phyloP scores from a whole-genome alignment of 2,797 vertebrate species.

The Dermochelys coriacea region DNA sequence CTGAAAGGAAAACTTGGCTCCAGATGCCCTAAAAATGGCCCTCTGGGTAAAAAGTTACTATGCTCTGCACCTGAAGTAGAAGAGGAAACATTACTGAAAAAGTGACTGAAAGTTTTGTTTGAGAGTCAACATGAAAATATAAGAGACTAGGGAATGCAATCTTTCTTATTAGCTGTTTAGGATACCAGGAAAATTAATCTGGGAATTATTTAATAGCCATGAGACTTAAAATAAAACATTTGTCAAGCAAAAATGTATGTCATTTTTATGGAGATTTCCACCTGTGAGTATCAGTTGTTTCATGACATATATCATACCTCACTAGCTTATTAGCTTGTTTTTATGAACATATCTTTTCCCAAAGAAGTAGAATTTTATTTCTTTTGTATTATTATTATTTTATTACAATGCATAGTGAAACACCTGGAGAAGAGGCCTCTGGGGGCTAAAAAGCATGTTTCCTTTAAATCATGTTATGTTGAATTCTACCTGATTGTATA shows the following conservation, averaged over 20 bases:
- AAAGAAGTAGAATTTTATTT: background rate
- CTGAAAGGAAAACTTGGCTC: background rate
- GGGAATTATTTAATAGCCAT: slow-evolving; percentile 75
- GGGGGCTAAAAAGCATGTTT: slow-evolving; percentile 23
- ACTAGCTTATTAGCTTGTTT: slow-evolving; percentile 64
- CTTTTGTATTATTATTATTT: slow-evolving; percentile 17
- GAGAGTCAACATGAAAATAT: slow-evolving; percentile 14
- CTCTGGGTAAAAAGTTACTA: slow-evolving; percentile 2
- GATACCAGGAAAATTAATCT: slow-evolving; percentile 66
- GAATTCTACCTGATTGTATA: background rate
- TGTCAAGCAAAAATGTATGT: slow-evolving; percentile 56
- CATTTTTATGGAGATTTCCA: slow-evolving; percentile 69
- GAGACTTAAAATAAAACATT: slow-evolving; percentile 68
- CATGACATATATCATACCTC: slow-evolving; percentile 18
- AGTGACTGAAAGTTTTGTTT: background rate
- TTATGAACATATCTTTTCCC: slow-evolving; percentile 22
- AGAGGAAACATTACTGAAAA: slow-evolving; percentile 21
- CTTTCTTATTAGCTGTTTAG: slow-evolving; percentile 52
- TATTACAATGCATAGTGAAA: slow-evolving; percentile 42
- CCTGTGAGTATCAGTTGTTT: background rate
- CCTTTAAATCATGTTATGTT: slow-evolving; percentile 52
- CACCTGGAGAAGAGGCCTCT: slow-evolving; percentile 35
- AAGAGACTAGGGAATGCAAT: slow-evolving; percentile 17
- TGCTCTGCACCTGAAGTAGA: background rate
- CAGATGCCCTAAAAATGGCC: background rate